Evolutionary conservation across 2,888 invertebrate species (phyloP), one percentile per base, ranked within the genome.

Genomic region (Rhamnusium bicolor): DNA sequence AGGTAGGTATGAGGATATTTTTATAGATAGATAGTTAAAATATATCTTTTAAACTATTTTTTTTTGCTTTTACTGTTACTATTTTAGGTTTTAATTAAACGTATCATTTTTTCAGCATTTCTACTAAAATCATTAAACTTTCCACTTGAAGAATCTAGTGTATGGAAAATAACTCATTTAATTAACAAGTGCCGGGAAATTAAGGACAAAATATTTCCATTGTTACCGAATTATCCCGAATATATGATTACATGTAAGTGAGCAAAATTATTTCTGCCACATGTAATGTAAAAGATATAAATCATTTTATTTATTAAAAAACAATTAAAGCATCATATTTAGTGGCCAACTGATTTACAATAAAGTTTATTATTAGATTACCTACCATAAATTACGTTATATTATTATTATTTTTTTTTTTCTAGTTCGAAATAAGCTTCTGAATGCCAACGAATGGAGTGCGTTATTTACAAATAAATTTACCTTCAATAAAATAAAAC

Each of bases 1-100:
- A 86, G 87, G 89, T 89, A 82, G 82, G 72, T 29, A 19, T n/a
- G n/a, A n/a, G n/a, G 19, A 27, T 7, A 61, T 19, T 6, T 27
- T 10, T 12, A 7, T 21, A 47, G 4, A n/a, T 21, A 12, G 1
- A 46, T 6, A 18, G 27, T 3, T n/a, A n/a, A n/a, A n/a, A n/a
- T n/a, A n/a, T n/a, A n/a, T n/a, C n/a, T n/a, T n/a, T n/a, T n/a
- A n/a, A n/a, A n/a, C n/a, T n/a, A n/a, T n/a, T n/a, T n/a, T n/a
- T n/a, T n/a, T n/a, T n/a, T n/a, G n/a, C n/a, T n/a, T n/a, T n/a
- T n/a, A n/a, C n/a, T n/a, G n/a, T n/a, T n/a, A n/a, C n/a, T n/a
- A n/a, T n/a, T n/a, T n/a, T n/a, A n/a, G n/a, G n/a, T n/a, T n/a
- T n/a, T n/a, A n/a, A n/a, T n/a, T n/a, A n/a, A n/a, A n/a, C n/a